phyloP scores from a whole-genome alignment of 2,113 vertebrate species.

The Marcusenius ussheri region DNA sequence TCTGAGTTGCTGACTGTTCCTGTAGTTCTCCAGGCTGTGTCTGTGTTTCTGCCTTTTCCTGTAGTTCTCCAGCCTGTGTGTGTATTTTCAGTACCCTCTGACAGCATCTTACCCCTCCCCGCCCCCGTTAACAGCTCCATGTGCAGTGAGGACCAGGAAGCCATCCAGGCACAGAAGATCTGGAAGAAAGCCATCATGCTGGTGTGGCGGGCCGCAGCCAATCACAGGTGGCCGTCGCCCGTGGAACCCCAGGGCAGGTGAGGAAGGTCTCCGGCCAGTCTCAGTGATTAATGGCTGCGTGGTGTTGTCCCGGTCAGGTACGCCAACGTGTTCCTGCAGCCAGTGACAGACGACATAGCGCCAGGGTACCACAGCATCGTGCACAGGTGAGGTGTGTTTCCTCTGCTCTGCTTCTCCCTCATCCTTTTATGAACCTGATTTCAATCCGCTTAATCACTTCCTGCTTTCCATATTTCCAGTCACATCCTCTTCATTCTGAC shows the following conservation, averaged over 20 bases:
- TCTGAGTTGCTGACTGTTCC: neutral
- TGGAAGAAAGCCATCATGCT: constrained; percentile 99
- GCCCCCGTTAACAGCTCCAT: constrained; percentile 65
- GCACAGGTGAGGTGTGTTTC: constrained; percentile 69
- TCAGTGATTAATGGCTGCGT: constrained; percentile 17
- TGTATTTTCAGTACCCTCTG: neutral
- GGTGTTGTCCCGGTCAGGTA: constrained; percentile 62
- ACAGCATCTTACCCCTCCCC: neutral
- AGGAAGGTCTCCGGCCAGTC: neutral
- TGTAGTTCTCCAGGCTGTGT: neutral
- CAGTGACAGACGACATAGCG: constrained; percentile 93
- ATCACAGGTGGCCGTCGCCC: constrained; percentile 73
- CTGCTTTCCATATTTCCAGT: neutral
- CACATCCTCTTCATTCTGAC: neutral
- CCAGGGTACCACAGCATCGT: constrained; percentile 95
- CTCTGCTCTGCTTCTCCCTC: neutral
- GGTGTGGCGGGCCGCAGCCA: constrained; percentile 94
- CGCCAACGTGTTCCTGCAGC: constrained; percentile 93
- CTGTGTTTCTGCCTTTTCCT: neutral
- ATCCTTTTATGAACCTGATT: neutral
- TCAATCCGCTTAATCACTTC: neutral
- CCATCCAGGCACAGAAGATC: constrained; percentile 94
- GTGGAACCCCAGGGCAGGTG: neutral
- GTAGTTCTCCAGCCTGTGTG: neutral
- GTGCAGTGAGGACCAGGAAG: constrained; percentile 92